Base-by-base conservation (phyloP, 2,797 vertebrate species). In the Acomys russatus region DNA sequence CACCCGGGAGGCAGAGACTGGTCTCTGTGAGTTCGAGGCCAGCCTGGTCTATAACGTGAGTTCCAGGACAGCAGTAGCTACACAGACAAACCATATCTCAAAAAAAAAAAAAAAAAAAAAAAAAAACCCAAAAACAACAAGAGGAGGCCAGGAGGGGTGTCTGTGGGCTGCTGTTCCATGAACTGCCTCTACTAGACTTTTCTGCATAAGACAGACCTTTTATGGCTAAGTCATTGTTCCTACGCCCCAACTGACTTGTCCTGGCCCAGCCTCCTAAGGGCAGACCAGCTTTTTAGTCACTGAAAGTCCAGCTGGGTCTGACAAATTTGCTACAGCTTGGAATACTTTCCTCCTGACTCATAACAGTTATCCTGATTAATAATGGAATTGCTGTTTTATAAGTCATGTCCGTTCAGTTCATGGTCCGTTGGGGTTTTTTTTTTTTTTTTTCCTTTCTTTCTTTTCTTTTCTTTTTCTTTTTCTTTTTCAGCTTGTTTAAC, bases 331-430 rank as follows among this genome's bases (percentile, higher is more conserved):
- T 87, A 78, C 68, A 66, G 23, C 64, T 97, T 59, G 84, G 77
- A 87, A 79, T 90, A 71, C 35, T 87, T 96, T 71, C 86, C 66
- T 92, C 88, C 89, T 91, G 73, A 88, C 33, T 66, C 74, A 70
- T 20, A 74, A 28, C 25, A 88, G 63, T 30, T 70, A 87, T 83
- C 64, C 35, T 96, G 35, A 63, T 92, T 79, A 49, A 79, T 85
- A 86, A 89, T 73, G 78, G 63, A 92, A 68, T 78, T 90, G 28
- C 7, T 71, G 25, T 90, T 74, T 94, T 91, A 87, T 64, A 96
- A 94, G 86, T 80, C 64, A 76, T 33, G 33, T 79, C 35, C 49
- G 35, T 35, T 74, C n/a, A 92, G 85, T n/a, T 56, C 61, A 15
- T 9, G 33, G 64, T 66, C 35, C 28, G 20, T 17, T 49, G 28